phyloP scores from a whole-genome alignment of 2,113 vertebrate genomes.

The Trachemys scripta region DNA sequence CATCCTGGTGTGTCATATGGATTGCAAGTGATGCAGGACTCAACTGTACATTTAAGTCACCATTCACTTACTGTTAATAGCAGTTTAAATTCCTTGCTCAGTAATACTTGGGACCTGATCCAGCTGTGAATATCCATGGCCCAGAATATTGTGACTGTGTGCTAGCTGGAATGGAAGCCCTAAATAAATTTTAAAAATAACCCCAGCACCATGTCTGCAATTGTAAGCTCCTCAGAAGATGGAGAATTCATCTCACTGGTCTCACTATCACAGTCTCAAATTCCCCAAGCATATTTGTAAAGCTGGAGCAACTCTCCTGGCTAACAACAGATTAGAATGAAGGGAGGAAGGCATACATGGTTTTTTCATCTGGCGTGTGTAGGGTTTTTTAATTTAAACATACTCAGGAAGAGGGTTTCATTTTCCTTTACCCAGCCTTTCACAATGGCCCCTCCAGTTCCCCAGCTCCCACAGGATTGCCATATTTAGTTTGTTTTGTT shows the following conservation, averaged over 20 bases:
- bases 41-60: background rate
- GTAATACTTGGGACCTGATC: background rate
- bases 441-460: too few species aligned
- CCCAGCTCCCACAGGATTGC: background rate
- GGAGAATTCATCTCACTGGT: background rate
- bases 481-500: background rate
- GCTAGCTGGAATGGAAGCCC: background rate
- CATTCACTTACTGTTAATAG: background rate
- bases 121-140: background rate
- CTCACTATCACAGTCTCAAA: background rate
- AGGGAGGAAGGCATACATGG: accelerated
- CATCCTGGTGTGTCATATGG: background rate
- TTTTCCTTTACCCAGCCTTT: background rate
- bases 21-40: background rate
- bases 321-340: background rate
- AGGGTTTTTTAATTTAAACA: background rate
- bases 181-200: background rate
- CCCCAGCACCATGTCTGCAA: background rate
- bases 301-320: background rate
- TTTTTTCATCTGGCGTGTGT: background rate
- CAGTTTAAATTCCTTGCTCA: background rate
- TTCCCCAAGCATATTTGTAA: accelerated
- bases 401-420: background rate
- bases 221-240: background rate
- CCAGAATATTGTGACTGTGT: background rate